phyloP scores from a whole-genome alignment of 2,113 vertebrate genomes.

The Poecile atricapillus region DNA sequence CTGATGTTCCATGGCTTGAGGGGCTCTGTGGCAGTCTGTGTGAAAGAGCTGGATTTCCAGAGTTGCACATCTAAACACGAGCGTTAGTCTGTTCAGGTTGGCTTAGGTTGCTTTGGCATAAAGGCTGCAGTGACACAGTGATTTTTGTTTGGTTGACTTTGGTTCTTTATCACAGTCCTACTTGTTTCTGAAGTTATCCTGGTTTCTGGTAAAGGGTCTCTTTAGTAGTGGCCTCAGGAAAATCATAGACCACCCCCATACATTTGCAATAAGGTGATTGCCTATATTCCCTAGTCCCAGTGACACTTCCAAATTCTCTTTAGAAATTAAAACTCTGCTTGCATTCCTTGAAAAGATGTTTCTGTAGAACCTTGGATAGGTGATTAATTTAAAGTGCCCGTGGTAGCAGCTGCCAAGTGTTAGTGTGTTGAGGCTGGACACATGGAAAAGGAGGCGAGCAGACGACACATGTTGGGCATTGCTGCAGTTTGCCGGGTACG shows the following conservation, averaged over 20 bases:
- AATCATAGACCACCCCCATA: neutral
- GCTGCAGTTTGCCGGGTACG: accelerated
- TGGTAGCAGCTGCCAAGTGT: neutral
- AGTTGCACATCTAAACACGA: accelerated
- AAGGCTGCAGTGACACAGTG: neutral
- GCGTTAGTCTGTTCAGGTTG: neutral
- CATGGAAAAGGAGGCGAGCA: accelerated
- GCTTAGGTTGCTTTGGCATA: neutral
- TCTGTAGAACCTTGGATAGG: neutral
- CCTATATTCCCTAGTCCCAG: neutral
- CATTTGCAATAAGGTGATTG: neutral
- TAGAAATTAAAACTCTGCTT: neutral
- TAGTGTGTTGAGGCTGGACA: neutral
- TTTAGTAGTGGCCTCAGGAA: neutral
- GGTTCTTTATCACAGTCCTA: neutral
- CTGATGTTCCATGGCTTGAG: neutral
- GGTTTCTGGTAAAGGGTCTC: neutral
- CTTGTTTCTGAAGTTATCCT: neutral
- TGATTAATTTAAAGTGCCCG: neutral
- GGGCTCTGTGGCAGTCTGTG: neutral
- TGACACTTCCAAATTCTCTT: neutral
- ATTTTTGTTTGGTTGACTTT: neutral
- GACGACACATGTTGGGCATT: accelerated
- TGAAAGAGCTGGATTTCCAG: neutral
- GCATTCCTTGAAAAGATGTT: neutral